These are phyloP conservation scores for Pseudococcus viburni DNA, from an alignment of 2,888 invertebrate genomes.

Conservation along the genomic window DNA sequence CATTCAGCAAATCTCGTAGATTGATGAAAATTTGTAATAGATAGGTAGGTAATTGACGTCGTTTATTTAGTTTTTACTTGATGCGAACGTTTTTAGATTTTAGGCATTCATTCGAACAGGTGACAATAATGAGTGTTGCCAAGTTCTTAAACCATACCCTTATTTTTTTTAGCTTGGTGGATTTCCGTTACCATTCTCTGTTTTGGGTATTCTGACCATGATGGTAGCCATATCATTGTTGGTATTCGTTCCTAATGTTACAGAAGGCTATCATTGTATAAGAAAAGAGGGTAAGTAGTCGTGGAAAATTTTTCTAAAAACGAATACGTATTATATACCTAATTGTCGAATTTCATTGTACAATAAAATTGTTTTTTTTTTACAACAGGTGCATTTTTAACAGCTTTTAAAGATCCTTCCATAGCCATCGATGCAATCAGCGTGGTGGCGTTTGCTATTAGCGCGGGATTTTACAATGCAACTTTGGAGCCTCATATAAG, in stretches of 20 bases:
- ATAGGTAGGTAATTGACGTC: too few relatives aligned
- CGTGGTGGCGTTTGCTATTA: constrained; percentile 71
- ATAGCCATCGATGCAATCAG: constrained; percentile 71
- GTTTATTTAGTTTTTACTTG: background rate
- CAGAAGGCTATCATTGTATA: background rate
- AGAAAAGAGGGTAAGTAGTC: constrained; percentile 30
- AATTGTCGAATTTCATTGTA: too few relatives aligned
- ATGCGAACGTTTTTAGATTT: background rate
- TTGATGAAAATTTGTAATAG: too few relatives aligned
- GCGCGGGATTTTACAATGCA: constrained; percentile 74
- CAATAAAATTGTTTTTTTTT: constrained; percentile 44
- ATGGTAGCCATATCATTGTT: constrained; percentile 58
- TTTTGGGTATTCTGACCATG: constrained; percentile 71
- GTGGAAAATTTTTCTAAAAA: too few relatives aligned
- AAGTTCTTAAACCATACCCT: background rate
- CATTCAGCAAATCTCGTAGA: too few relatives aligned
- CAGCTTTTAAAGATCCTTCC: constrained; percentile 70
- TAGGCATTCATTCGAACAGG: too few relatives aligned
- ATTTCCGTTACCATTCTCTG: constrained; percentile 73
- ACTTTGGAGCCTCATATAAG: constrained; percentile 75
- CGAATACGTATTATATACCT: too few relatives aligned
- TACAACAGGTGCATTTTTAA: constrained; percentile 69
- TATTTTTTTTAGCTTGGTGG: constrained; percentile 71
- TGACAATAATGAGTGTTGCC: background rate
- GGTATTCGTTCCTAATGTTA: constrained; percentile 59